Base-by-base conservation (phyloP, 2,113 vertebrate species). In the Opisthocomus hoazin region DNA sequence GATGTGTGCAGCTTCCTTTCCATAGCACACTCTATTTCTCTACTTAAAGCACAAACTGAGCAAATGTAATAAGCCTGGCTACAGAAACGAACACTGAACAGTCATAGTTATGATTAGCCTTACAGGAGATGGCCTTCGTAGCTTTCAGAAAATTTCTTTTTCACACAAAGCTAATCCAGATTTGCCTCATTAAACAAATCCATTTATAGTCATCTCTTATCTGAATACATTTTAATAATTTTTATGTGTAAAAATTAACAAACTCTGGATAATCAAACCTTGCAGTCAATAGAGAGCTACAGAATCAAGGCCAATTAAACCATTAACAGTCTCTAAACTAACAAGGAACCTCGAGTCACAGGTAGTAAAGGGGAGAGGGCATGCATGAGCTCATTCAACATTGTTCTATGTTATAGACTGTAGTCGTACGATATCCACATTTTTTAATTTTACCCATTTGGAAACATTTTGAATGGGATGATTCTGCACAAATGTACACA, bases 401-500 rank as follows among this genome's bases (percentile, higher is more conserved):
- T 3, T 39, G 5, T 41, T 65, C 37, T 36, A 48, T 45, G 4
- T 87, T 41, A 85, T 21, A 79, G 60, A 71, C 15, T 45, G 20
- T 9, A 91, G 34, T 45, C 3, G 6, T 54, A 45, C 3, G 1
- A 70, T 39, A 46, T 2, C 34, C 75, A 18, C 0, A 18, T 32
- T 60, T 82, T 81, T 64, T 21, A 32, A 57, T 83, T 90, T 81
- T 70, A 58, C 4, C 26, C 4, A 32, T 75, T 61, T 69, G 20
- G 22, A 76, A 90, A 41, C 0, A 50, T 50, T 80, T 86, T 64
- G 32, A 79, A 37, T 43, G 3, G 10, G 9, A 14, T 27, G 9
- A 45, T 89, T 66, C 50, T 63, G 32, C 21, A 86, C 30, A 90
- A 86, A 58, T 63, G 9, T 6, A 53, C 51, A 65, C 39, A 53